Base-by-base conservation (phyloP, 2,113 vertebrate species). In the Manacus vitellinus region DNA sequence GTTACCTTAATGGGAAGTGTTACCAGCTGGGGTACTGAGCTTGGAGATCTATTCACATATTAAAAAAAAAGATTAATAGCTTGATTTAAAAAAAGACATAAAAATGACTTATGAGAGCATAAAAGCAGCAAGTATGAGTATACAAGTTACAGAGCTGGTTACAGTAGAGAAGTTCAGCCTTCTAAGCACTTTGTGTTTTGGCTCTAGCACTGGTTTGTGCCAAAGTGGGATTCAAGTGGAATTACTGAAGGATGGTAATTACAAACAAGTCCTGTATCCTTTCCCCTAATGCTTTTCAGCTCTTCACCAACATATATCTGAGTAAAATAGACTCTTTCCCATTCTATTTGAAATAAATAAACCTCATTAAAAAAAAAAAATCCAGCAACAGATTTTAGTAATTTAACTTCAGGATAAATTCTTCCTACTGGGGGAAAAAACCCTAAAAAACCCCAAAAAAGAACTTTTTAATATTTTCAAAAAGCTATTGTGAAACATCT, bases 101-200 rank as follows among this genome's bases (percentile, higher is more conserved):
- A 97, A 96, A 97, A 97, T 97, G 84, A 97, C 88, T 96, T 97
- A 96, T 31, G 94, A 66, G 68, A 91, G 17, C 67, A 87, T 92
- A 94, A 97, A 97, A 92, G 85, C 92, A 84, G 94, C 96, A 80
- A 66, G 51, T 14, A n/a, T 87, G 77, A 24, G 65, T 90, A 44
- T 70, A 10, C 43, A 87, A 84, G 68, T 88, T 91, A 89, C 39
- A 67, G 52, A 82, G 70, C 79, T 78, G 75, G n/a, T 62, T 88
- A 4, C 4, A 5, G 55, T 49, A 61, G 33, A 89, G 44, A 37
- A 68, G 43, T 83, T 67, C 92, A 92, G 52, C 66, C 56, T 92
- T 68, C 80, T 82, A 59, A 74, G 73, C 37, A 44, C 63, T 92
- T 77, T 84, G 59, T 68, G 30, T 93, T 90, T 96, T 95, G 89